phyloP scores from a whole-genome alignment of 1,140 invertebrate species.

The Globodera rostochiensis region DNA sequence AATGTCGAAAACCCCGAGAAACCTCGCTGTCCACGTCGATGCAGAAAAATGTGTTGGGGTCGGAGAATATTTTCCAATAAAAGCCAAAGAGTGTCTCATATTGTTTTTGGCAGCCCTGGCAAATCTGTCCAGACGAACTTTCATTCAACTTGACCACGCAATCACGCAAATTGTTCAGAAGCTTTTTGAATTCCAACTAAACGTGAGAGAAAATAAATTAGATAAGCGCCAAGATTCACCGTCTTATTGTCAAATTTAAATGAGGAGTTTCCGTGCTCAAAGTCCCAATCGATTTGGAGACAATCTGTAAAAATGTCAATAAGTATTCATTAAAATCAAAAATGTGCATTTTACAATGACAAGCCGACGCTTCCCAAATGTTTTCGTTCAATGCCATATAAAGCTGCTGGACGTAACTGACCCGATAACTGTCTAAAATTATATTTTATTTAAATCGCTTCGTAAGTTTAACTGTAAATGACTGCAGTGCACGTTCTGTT shows the following conservation, averaged over 20 bases:
- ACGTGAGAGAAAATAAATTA: constrained; percentile 1
- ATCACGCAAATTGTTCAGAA: constrained; percentile 42
- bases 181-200: constrained; percentile 32
- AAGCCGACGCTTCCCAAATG: constrained; percentile 57
- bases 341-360: constrained; percentile 41
- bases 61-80: constrained; percentile 61
- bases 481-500: constrained; percentile 28
- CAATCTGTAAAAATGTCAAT: constrained; percentile 47
- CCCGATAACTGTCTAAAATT: constrained; percentile 22
- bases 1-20: neutral
- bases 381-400: constrained; percentile 30
- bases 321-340: neutral
- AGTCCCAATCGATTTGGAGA: constrained; percentile 50
- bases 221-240: neutral
- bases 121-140: constrained; percentile 26
- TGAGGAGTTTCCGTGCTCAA: constrained; percentile 38
- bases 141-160: constrained; percentile 47
- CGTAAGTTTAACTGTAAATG: constrained; percentile 15
- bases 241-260: constrained; percentile 49
- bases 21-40: constrained; percentile 21
- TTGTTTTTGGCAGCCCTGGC: constrained; percentile 38
- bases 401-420: constrained; percentile 15
- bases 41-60: constrained; percentile 40
- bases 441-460: neutral
- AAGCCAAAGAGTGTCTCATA: constrained; percentile 54